Percentiles rank a stretch among this genome's conserved stretches.
Conservation (phyloP, 92 coral and sea anemone species). For the Heteractis magnifica region DNA sequence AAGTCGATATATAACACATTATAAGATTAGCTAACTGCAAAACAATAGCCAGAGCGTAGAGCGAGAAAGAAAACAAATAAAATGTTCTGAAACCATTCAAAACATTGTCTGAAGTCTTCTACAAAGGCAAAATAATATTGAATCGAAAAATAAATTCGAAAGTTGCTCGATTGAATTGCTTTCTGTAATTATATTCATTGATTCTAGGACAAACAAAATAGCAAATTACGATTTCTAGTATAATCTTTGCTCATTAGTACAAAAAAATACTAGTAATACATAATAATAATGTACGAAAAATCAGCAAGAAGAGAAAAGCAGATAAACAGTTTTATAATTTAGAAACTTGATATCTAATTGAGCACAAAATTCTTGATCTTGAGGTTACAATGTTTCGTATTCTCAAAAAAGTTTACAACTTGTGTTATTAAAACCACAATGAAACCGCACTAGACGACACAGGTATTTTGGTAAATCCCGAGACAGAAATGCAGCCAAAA, state of each 20-base stretch:
- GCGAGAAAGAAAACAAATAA: no score
- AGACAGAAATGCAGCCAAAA: neutral
- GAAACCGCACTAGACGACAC: constrained; percentile 5
- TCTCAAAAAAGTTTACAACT: neutral
- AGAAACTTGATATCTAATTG: neutral
- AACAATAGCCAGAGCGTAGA: no score
- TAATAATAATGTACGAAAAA: neutral
- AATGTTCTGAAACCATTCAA: no score
- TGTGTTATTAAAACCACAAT: neutral
- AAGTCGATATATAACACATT: no score
- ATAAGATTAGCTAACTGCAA: no score
- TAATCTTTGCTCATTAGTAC: neutral
- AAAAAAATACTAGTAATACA: neutral
- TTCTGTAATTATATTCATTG: neutral
- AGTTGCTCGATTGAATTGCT: no score
- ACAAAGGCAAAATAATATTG: no score
- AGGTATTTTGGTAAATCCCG: neutral
- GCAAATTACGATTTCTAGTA: neutral
- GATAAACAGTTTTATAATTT: neutral
- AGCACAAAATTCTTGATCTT: neutral
- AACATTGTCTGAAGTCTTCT: no score
- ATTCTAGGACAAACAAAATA: neutral
- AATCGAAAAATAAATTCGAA: no score
- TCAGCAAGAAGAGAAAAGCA: neutral
- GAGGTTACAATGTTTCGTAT: neutral